phyloP scores from a whole-genome alignment of 2,888 invertebrate genomes.

The Eustalomyia histrio region DNA sequence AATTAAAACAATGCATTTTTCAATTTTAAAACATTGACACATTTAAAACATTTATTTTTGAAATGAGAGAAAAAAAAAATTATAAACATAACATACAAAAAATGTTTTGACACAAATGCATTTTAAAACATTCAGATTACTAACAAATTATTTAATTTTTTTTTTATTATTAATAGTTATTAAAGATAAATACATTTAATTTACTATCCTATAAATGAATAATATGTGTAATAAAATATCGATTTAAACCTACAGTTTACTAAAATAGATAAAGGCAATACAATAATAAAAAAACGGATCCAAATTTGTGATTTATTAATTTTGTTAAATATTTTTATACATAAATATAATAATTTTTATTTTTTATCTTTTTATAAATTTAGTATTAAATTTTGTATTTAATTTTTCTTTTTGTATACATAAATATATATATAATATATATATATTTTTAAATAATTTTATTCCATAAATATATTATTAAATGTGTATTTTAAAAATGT shows the following conservation, averaged over 20 bases:
- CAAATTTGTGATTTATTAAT: conserved; percentile 21
- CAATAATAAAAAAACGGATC: conserved; percentile 38
- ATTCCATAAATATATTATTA: conserved; percentile 15
- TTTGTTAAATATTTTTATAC: conserved; percentile 7
- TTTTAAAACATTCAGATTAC: conserved; percentile 51
- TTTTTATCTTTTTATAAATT: not conserved
- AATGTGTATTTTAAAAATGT: not conserved
- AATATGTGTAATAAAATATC: conserved; percentile 47
- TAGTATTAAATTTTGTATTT: not conserved
- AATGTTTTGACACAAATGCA: conserved; percentile 52
- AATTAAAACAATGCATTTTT: conserved; percentile 16
- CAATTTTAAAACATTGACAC: conserved; percentile 59
- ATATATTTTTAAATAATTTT: not conserved
- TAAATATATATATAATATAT: not conserved
- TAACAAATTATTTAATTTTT: conserved; percentile 37
- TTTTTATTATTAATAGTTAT: conserved; percentile 7
- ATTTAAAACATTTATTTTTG: conserved; percentile 60
- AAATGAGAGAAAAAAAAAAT: conserved; percentile 45
- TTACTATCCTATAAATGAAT: conserved; percentile 22
- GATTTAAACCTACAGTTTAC: conserved; percentile 34
- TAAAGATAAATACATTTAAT: conserved; percentile 8
- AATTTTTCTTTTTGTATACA: too few species aligned
- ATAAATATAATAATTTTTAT: conserved; percentile 31
- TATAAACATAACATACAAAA: conserved; percentile 44
- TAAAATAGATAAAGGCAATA: conserved; percentile 46